phyloP scores from a whole-genome alignment of 2,888 invertebrate genomes.

The Apeira syringaria region DNA sequence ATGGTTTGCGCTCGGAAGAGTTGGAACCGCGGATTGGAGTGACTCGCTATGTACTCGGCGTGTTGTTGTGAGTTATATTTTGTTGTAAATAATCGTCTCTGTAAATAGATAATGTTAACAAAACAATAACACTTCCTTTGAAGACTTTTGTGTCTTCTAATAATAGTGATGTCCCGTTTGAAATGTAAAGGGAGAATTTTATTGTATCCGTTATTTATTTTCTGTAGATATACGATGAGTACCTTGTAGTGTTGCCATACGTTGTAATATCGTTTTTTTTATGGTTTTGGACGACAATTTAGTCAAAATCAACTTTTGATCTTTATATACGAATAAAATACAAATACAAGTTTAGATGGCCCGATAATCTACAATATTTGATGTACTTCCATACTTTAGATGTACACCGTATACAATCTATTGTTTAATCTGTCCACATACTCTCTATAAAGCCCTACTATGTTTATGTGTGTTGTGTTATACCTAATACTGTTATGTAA shows the following conservation, averaged over 20 bases:
- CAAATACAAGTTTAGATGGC: constrained; percentile 10
- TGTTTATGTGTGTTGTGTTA: constrained; percentile 4
- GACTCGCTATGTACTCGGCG: constrained; percentile 20
- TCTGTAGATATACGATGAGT: too few species aligned
- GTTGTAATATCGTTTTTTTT: not conserved
- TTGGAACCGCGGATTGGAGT: not conserved
- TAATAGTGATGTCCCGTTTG: too few species aligned
- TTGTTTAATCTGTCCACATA: not conserved
- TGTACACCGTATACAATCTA: not conserved
- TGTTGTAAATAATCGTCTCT: constrained; percentile 27
- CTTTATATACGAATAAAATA: constrained; percentile 3
- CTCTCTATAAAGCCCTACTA: constrained; percentile 1
- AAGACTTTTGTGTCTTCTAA: too few species aligned
- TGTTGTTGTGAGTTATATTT: constrained; percentile 37
- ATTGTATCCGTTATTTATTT: too few species aligned
- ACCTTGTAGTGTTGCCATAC: constrained; percentile 4
- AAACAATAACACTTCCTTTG: constrained; percentile 10
- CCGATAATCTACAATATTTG: constrained; percentile 12
- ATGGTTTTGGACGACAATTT: constrained; percentile 10
- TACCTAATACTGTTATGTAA: constrained; percentile 2
- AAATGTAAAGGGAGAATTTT: too few species aligned
- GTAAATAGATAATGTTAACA: too few species aligned
- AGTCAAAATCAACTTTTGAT: constrained; percentile 5
- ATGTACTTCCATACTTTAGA: constrained; percentile 19
- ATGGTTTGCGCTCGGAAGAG: too few species aligned